Base-by-base conservation (phyloP, 2,888 invertebrate species). In the Meiosimyza decipiens region DNA sequence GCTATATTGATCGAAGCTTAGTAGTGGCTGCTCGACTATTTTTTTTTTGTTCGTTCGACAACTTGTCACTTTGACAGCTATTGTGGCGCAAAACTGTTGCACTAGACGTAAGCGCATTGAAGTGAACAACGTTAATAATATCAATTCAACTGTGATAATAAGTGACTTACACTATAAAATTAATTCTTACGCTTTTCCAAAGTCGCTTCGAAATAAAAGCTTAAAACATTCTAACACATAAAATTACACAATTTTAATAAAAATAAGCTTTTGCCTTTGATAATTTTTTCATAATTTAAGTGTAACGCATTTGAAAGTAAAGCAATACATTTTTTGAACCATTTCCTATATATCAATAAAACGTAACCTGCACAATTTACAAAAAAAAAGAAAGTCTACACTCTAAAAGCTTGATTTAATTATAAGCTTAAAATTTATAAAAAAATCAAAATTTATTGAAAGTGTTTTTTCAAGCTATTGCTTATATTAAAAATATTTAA, bases 1-100 rank as follows among this genome's bases (percentile, higher is more conserved):
- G 73, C 77, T 77, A 76, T 71, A 71, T 75, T 73, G 72, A n/a
- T 13, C 18, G n/a, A n/a, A 63, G 76, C 76, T 75, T 76, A 76
- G 75, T 76, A 69, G 70, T 71, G 72, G 74, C 74, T 73, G 57
- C 12, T n/a, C 72, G 72, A 49, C 13, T 28, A 28, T 66, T 22
- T 59, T 40, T 40, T 40, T 40, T 40, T 40, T 40, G 40, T 54
- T 49, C 69, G 60, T 49, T 15, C 13, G 50, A 15, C 65, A 40
- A 9, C 13, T 15, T 15, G 6, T 15, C 18, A 12, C 16, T 63
- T 7, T 33, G 16, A 47, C n/a, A 16, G 49, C 47, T 49, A 16
- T 18, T 16, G 5, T 7, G 6, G 40, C 16, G 9, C n/a, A 15
- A 33, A 52, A 66, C 54, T 57, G 67, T 67, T 55, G 55, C 49